Percentiles rank a stretch among this genome's conserved stretches.
These are phyloP conservation scores for Celastrina argiolus DNA, from an alignment of 2,888 invertebrate genomes.

Conservation along the genomic window DNA sequence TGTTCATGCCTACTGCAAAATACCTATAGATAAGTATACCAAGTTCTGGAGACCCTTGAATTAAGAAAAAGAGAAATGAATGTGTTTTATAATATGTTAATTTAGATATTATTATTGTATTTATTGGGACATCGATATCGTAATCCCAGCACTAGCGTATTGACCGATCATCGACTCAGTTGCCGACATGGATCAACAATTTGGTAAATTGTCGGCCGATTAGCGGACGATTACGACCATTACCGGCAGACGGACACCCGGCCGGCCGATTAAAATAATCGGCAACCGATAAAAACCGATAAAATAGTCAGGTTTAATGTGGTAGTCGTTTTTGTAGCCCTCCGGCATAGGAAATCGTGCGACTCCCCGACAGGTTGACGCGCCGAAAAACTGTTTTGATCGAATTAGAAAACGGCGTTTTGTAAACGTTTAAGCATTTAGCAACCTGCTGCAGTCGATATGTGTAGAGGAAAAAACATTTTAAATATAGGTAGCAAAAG, in stretches of 20 bases:
- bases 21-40: too few species aligned
- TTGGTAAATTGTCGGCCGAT: slow-evolving; percentile 77
- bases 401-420: neutral
- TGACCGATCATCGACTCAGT: slow-evolving; percentile 58
- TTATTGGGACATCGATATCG: slow-evolving; percentile 44
- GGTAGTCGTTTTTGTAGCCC: slow-evolving; percentile 54
- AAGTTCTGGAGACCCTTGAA: too few species aligned
- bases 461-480: too few species aligned
- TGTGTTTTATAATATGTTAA: neutral
- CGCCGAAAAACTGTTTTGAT: slow-evolving; percentile 19
- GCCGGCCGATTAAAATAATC: slow-evolving; percentile 75
- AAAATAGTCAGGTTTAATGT: slow-evolving; percentile 60
- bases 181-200: slow-evolving; percentile 76
- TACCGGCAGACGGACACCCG: slow-evolving; percentile 75
- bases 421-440: neutral
- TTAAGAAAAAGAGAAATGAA: too few species aligned
- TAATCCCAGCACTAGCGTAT: slow-evolving; percentile 53
- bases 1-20: too few species aligned
- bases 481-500: too few species aligned
- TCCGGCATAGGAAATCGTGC: slow-evolving; percentile 32
- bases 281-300: slow-evolving; percentile 73
- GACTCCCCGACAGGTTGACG: slow-evolving; percentile 24
- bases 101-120: neutral
- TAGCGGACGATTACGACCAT: slow-evolving; percentile 76
- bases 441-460: too few species aligned